Percentiles rank a stretch among this genome's conserved stretches.
Evolutionary conservation across 2,797 vertebrate genomes (phyloP).

Genomic region (Neopelma chrysocephalum): DNA sequence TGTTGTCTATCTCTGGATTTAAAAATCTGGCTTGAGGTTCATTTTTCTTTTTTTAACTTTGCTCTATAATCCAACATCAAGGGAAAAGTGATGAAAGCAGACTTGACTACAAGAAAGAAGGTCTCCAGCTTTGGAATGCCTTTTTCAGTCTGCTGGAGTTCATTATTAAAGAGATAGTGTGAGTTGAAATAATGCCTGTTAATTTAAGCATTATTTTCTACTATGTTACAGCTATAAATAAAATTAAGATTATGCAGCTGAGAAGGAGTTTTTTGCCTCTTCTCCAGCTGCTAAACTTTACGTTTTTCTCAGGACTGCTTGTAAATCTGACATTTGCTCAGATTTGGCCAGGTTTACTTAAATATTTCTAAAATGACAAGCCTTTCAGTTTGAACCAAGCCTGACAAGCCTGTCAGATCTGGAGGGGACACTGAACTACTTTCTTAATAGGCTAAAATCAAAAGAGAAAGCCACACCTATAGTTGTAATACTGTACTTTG

Average conservation of each 20-base stretch:
- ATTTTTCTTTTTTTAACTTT: slow-evolving; percentile 7
- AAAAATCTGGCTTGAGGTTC: slow-evolving; percentile 18
- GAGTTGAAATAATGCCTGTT: background rate
- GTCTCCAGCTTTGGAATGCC: background rate
- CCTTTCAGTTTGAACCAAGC: background rate
- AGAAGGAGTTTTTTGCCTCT: background rate
- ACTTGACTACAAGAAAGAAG: background rate
- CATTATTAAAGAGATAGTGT: background rate
- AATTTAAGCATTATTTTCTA: background rate
- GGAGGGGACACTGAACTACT: background rate
- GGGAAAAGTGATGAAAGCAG: slow-evolving; percentile 3
- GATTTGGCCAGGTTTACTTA: background rate
- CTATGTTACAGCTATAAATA: background rate
- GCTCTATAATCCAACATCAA: slow-evolving; percentile 31
- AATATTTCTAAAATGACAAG: background rate
- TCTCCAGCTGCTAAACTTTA: background rate
- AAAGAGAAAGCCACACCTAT: background rate
- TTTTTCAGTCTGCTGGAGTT: background rate
- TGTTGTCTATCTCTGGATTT: slow-evolving; percentile 14
- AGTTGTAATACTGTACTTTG: background rate
- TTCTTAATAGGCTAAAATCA: background rate
- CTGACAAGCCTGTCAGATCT: background rate
- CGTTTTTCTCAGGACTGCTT: background rate
- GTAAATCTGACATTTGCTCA: background rate
- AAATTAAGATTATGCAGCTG: background rate